Evolutionary conservation across 2,113 vertebrate genomes (phyloP).

Genomic region (Thamnaconus septentrionalis): DNA sequence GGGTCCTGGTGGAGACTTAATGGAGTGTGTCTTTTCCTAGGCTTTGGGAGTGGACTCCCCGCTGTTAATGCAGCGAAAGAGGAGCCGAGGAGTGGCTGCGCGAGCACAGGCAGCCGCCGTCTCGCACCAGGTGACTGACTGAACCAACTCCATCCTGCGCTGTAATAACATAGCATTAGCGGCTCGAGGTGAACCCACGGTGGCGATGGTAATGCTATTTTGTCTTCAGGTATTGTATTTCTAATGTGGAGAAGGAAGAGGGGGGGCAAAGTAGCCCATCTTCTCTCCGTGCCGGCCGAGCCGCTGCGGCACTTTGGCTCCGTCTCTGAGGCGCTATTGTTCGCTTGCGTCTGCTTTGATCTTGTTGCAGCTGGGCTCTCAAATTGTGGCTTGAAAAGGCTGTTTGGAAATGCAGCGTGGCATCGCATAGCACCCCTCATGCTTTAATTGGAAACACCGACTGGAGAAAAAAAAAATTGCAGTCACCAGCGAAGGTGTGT

Average conservation of each 20-base stretch:
- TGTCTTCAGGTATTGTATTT: conserved; percentile 32
- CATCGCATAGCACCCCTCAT: too few relatives aligned
- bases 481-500: too few relatives aligned
- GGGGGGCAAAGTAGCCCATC: conserved; percentile 12
- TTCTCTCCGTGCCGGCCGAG: conserved; percentile 7
- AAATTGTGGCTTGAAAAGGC: too few relatives aligned
- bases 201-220: conserved; percentile 41
- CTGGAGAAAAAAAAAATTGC: too few relatives aligned
- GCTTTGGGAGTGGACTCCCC: conserved; percentile 53
- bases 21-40: conserved; percentile 63
- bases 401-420: neutral
- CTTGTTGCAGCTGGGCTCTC: too few relatives aligned
- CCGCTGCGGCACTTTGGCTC: neutral
- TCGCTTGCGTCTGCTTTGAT: too few relatives aligned
- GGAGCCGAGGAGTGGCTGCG: conserved; percentile 37
- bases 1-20: conserved; percentile 60
- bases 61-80: conserved; percentile 59
- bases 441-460: too few relatives aligned
- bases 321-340: neutral
- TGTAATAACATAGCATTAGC: conserved; percentile 54
- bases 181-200: conserved; percentile 25
- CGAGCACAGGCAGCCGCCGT: conserved; percentile 46
- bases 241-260: conserved; percentile 26
- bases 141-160: conserved; percentile 54
- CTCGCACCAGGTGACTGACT: conserved; percentile 61